Evolutionary conservation across 1,140 invertebrate species (phyloP), one percentile per base, ranked within the genome.

Genomic region (Paraescarpia echinospica): DNA sequence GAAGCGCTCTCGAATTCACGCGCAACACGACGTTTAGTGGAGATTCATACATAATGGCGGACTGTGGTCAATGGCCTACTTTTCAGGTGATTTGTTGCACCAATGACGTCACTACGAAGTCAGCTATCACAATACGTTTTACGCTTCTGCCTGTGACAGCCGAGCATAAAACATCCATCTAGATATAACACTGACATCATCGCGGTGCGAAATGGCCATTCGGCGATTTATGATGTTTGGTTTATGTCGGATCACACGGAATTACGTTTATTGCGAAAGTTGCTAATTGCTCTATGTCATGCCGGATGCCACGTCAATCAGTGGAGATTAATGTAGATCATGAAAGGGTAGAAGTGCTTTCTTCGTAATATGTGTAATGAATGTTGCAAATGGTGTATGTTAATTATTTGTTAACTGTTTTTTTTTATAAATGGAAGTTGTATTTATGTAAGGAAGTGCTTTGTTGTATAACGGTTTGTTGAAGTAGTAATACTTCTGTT

Each of bases 51-150:
- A 41, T 41, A 12, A n/a, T n/a, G 4, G 41, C 12, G 41, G 41
- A 4, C 12, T 12, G 59, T 12, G 59, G 59, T 77, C 18, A 1
- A 4, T 31, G 59, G 22, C 59, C 59, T 77, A 18, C 59, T 2
- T 18, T 27, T 22, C 22, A 22, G 27, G 59, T 31, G 27, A 77
- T 77, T 77, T 77, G 2, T 77, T 1, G 18, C 59, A 31, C 12
- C 59, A 22, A 27, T 77, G 59, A 92, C 51, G 89, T 88, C 59
- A 33, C 59, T 34, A 91, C 41, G 77, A 48, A 91, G 31, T 91
- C 41, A 92, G 48, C 8, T 51, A 51, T 51, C 8, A 51, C 48
- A 51, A 51, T 9, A 51, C 22, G 9, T 18, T 77, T 77, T 77
- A 77, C 59, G 59, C 59, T 27, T 31, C 59, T 77, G 22, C 14